These are phyloP conservation scores for Cynoglossus semilaevis DNA, from an alignment of 2,113 vertebrate genomes.

Conservation along the genomic window DNA sequence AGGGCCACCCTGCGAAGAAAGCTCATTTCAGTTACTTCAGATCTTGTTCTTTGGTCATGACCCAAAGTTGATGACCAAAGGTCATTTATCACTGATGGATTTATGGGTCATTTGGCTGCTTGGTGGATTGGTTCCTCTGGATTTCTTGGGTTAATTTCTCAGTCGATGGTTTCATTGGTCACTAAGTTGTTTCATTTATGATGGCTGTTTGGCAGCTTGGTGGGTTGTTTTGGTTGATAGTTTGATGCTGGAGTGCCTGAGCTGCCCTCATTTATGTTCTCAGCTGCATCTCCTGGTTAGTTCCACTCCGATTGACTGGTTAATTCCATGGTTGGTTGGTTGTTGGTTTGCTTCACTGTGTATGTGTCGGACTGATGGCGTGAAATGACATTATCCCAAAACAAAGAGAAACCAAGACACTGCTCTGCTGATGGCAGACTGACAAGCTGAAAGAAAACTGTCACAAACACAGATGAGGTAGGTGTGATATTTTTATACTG, in stretches of 20 bases:
- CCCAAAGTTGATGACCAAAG: too few relatives aligned
- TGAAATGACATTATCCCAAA: slow-evolving; percentile 41
- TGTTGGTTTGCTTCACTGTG: neutral
- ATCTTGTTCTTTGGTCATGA: too few relatives aligned
- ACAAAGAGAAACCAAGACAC: slow-evolving; percentile 4
- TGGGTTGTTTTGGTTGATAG: neutral
- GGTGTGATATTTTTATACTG: slow-evolving; percentile 53
- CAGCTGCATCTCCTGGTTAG: neutral
- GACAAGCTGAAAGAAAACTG: slow-evolving; percentile 43
- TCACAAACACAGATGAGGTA: too few relatives aligned
- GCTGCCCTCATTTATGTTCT: neutral
- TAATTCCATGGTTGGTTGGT: neutral
- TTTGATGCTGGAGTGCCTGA: neutral
- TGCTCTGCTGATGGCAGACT: slow-evolving; percentile 20
- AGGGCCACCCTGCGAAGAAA: too few relatives aligned
- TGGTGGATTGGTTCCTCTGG: too few relatives aligned
- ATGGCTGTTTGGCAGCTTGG: neutral
- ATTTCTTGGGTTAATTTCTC: too few relatives aligned
- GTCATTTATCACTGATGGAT: too few relatives aligned
- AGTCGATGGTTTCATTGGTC: too few relatives aligned
- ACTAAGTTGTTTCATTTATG: neutral
- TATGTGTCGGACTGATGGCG: neutral
- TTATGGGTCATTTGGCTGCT: too few relatives aligned
- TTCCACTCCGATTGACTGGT: neutral
- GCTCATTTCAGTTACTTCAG: too few relatives aligned